A percentile compares a stretch with the other conserved stretches of the same genome.
These are phyloP conservation scores for Heliconius cydno DNA, from an alignment of 2,888 invertebrate genomes.

Conservation along the genomic window DNA sequence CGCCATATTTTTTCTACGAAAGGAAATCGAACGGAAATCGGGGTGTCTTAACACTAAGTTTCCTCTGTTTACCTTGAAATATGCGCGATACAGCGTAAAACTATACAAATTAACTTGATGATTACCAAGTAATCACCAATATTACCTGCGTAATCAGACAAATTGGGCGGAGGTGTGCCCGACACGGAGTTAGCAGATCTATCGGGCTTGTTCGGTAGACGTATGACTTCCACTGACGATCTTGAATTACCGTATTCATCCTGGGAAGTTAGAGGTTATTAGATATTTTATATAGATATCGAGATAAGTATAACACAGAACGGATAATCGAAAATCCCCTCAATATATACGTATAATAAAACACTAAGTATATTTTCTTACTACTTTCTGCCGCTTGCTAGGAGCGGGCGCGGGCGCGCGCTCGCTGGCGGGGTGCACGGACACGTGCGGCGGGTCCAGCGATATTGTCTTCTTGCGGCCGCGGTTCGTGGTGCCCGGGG, in stretches of 20 bases:
- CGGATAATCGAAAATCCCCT: too few relatives aligned
- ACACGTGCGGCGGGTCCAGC: conserved; percentile 87
- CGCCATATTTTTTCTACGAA: too few relatives aligned
- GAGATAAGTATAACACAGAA: too few relatives aligned
- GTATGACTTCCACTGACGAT: conserved; percentile 92
- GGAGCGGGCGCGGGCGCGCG: conserved; percentile 69
- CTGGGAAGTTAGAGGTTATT: conserved; percentile 49
- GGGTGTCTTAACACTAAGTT: neutral
- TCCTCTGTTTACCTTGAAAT: neutral
- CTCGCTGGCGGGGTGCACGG: conserved; percentile 70
- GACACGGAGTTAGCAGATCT: conserved; percentile 70
- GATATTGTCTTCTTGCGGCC: conserved; percentile 95
- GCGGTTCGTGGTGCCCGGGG: conserved; percentile 92
- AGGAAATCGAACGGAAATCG: neutral
- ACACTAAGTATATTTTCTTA: conserved; percentile 44
- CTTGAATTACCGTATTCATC: conserved; percentile 76
- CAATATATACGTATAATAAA: too few relatives aligned
- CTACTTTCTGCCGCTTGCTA: conserved; percentile 77
- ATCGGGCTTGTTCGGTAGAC: conserved; percentile 87
- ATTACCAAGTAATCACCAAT: neutral
- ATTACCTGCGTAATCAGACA: conserved; percentile 76
- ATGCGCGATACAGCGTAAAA: neutral
- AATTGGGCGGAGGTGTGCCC: conserved; percentile 79
- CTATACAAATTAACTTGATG: neutral
- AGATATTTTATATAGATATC: neutral